Conservation (phyloP, 2,888 invertebrate species). For the Plagiodera versicolora region DNA sequence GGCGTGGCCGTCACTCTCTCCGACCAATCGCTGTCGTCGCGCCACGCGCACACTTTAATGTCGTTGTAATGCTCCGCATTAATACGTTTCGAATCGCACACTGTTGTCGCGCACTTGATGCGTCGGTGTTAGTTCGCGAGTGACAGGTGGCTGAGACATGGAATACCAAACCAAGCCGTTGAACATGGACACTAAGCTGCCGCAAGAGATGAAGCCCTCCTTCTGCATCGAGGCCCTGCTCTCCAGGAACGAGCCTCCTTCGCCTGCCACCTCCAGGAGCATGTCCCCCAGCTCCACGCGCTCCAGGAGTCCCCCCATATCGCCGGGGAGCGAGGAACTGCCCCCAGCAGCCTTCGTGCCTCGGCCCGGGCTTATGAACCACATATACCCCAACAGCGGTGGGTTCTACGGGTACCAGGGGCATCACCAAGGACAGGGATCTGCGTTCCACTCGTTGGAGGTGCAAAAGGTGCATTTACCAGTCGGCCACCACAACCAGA, state of each 20-base stretch:
- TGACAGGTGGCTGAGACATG: background rate
- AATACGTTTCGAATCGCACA: slow-evolving; percentile 56
- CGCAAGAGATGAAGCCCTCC: slow-evolving; percentile 60
- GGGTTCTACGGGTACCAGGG: slow-evolving; percentile 55
- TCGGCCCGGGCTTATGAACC: slow-evolving; percentile 62
- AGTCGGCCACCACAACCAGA: slow-evolving; percentile 51
- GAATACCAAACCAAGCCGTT: no score
- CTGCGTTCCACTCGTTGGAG: slow-evolving; percentile 61
- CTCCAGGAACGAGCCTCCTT: slow-evolving; percentile 56
- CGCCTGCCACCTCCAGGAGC: slow-evolving; percentile 38
- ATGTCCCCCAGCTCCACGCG: slow-evolving; percentile 58
- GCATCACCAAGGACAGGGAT: slow-evolving; percentile 54
- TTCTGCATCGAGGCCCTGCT: slow-evolving; percentile 90
- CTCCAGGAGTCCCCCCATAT: slow-evolving; percentile 81
- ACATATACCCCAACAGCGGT: slow-evolving; percentile 49
- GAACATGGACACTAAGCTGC: slow-evolving; percentile 52
- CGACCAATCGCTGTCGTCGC: slow-evolving; percentile 50
- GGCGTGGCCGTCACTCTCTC: slow-evolving; percentile 44
- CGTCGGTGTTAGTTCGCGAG: slow-evolving; percentile 5
- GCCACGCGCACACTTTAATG: slow-evolving; percentile 54
- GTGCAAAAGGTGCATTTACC: slow-evolving; percentile 57
- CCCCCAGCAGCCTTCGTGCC: slow-evolving; percentile 60
- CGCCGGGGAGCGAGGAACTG: slow-evolving; percentile 80
- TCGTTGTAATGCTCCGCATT: slow-evolving; percentile 57
- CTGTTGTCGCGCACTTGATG: slow-evolving; percentile 38